phyloP scores from a whole-genome alignment of 2,113 vertebrate species.

The Glareola pratincola region DNA sequence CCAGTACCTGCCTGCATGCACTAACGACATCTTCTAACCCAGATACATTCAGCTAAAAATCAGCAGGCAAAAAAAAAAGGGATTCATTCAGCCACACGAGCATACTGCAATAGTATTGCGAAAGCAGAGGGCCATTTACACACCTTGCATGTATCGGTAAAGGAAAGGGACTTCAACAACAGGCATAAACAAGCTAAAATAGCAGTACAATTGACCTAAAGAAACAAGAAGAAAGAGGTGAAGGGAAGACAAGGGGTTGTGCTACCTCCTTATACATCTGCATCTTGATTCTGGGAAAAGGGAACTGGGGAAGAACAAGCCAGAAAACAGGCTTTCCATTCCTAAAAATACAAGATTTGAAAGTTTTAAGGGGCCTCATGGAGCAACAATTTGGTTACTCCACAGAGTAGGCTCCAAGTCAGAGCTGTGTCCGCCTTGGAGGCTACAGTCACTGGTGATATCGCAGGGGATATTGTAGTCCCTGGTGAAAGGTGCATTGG shows the following conservation, averaged over 20 bases:
- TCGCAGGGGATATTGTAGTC: fast-evolving
- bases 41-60: not conserved
- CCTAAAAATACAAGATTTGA: not conserved
- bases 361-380: not conserved
- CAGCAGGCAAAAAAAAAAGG: not conserved
- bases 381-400: not conserved
- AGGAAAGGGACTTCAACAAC: not conserved
- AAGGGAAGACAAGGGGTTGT: not conserved
- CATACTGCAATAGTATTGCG: not conserved
- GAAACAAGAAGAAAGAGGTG: not conserved
- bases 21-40: not conserved
- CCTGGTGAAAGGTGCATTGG: too few species aligned
- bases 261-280: not conserved
- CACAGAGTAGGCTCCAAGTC: fast-evolving
- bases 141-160: not conserved
- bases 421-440: not conserved
- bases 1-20: not conserved
- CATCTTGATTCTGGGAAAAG: not conserved
- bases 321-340: not conserved
- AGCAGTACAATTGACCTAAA: not conserved
- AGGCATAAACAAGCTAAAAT: not conserved
- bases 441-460: fast-evolving
- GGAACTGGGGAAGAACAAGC: not conserved
- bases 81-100: not conserved
- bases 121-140: not conserved